These are phyloP conservation scores for Eutolmus rufibarbis DNA, from an alignment of 2,888 invertebrate genomes.

Conservation along the genomic window DNA sequence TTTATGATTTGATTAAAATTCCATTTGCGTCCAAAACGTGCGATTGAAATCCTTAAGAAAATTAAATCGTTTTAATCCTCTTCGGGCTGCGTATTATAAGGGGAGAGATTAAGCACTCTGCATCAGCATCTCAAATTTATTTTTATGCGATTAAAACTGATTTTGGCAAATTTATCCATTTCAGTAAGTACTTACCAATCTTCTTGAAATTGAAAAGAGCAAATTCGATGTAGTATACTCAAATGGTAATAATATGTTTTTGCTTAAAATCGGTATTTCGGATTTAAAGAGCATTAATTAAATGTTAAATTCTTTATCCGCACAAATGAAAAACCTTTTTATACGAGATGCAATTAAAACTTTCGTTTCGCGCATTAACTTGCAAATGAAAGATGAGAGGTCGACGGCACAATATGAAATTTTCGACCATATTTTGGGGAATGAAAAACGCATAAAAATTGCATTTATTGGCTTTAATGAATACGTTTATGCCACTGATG, in stretches of 20 bases:
- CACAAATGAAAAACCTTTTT: not conserved
- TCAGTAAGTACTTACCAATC: not conserved
- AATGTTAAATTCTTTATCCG: not conserved
- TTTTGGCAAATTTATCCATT: not conserved
- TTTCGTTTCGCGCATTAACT: not conserved
- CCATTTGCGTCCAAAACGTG: not conserved
- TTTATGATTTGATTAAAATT: not conserved
- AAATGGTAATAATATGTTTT: not conserved
- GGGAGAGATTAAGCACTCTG: not conserved
- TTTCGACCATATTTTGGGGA: not conserved
- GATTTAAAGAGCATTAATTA: not conserved
- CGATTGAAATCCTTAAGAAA: not conserved
- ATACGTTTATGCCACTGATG: not conserved
- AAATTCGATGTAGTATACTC: not conserved
- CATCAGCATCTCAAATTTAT: not conserved
- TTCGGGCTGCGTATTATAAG: not conserved
- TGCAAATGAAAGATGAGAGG: not conserved
- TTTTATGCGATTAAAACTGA: not conserved
- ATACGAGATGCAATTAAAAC: not conserved
- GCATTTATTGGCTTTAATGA: not conserved
- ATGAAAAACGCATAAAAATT: not conserved
- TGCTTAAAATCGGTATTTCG: not conserved
- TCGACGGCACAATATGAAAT: not conserved
- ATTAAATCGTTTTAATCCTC: not conserved
- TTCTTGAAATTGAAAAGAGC: not conserved